A percentile compares a stretch with the other conserved stretches of the same genome.
Conservation (phyloP, 1,140 invertebrate species). For the Lepidurus apus region DNA sequence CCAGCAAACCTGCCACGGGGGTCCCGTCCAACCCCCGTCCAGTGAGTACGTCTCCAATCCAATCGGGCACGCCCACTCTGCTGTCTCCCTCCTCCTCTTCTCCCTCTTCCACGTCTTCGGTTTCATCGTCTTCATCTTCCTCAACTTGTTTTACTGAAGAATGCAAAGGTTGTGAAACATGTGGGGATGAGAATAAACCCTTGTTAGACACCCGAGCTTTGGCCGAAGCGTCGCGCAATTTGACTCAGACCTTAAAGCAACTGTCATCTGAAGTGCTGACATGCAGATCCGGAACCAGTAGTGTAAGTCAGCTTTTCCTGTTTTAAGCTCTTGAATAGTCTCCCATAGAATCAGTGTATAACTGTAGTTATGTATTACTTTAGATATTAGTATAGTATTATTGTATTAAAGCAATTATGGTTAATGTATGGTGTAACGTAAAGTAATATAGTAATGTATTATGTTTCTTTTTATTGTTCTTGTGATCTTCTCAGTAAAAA, state of each 20-base stretch:
- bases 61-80: conserved; percentile 22
- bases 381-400: too few relatives aligned
- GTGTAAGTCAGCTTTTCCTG: conserved; percentile 36
- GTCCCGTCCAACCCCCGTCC: conserved; percentile 24
- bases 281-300: conserved; percentile 32
- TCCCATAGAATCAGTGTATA: too few relatives aligned
- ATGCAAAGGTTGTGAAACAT: conserved; percentile 34
- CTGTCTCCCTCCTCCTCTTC: not conserved
- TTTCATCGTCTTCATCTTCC: conserved; percentile 32
- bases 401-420: not conserved
- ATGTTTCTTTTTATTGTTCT: not conserved
- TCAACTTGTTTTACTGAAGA: conserved; percentile 39
- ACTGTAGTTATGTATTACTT: too few relatives aligned
- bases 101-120: conserved; percentile 35
- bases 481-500: not conserved
- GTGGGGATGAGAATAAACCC: conserved; percentile 38
- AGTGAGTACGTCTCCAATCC: not conserved
- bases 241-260: conserved; percentile 84
- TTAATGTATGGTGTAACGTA: not conserved
- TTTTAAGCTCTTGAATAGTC: not conserved
- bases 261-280: conserved; percentile 81
- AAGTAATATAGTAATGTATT: not conserved
- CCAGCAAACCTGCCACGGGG: conserved; percentile 36
- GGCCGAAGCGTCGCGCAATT: conserved; percentile 80
- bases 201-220: conserved; percentile 66